These are phyloP conservation scores for Spilosoma lubricipeda DNA, from an alignment of 2,888 invertebrate genomes.

Conservation along the genomic window DNA sequence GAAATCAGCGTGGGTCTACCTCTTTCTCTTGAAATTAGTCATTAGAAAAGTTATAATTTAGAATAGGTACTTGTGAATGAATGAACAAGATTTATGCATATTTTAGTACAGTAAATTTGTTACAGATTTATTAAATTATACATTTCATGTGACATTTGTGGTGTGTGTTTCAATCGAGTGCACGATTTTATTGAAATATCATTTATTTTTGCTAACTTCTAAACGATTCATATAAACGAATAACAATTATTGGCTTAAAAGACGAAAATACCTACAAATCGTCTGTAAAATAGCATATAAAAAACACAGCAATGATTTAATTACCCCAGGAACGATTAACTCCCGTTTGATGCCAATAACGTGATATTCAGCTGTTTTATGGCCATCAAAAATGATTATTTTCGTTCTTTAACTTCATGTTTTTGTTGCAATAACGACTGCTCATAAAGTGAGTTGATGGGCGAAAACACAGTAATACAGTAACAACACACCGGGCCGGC, in stretches of 20 bases:
- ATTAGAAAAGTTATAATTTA: too few species aligned
- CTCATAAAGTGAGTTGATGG: conserved; percentile 35
- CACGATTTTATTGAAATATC: too few species aligned
- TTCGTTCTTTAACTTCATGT: conserved; percentile 39
- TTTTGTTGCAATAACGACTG: conserved; percentile 39
- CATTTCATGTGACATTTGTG: too few species aligned
- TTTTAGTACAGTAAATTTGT: too few species aligned
- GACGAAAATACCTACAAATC: neutral
- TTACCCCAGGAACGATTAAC: neutral
- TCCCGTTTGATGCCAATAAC: neutral
- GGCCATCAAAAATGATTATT: conserved; percentile 42
- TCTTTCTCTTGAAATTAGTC: too few species aligned
- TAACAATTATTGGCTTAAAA: neutral
- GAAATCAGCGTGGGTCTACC: too few species aligned
- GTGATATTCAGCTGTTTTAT: conserved; percentile 1
- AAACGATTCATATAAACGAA: neutral
- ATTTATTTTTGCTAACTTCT: too few species aligned
- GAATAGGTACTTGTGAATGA: too few species aligned
- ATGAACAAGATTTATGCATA: too few species aligned
- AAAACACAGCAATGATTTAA: neutral
- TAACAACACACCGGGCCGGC: conserved; percentile 21
- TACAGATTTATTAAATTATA: too few species aligned
- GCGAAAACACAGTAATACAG: conserved; percentile 25
- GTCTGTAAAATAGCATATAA: neutral
- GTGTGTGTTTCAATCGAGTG: too few species aligned